Percentiles rank a stretch among this genome's conserved stretches.
These are phyloP conservation scores for Tauraco hartlaubi DNA, from an alignment of 2,797 vertebrate species.

Conservation along the genomic window DNA sequence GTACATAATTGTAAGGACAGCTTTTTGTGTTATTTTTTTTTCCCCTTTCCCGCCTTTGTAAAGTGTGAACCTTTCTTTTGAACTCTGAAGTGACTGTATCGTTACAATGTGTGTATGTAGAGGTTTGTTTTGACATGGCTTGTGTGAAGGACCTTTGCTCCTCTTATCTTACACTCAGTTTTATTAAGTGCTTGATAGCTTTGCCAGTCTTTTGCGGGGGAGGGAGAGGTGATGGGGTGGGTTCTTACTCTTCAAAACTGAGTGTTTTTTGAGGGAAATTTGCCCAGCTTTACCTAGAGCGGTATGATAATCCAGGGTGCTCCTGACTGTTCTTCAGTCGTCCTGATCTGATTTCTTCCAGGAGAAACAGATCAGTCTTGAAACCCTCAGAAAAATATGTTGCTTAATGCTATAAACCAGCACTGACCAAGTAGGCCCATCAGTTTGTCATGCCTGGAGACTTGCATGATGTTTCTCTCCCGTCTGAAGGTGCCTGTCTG, in stretches of 20 bases:
- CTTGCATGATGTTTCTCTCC: neutral
- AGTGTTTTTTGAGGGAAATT: neutral
- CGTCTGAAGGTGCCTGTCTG: neutral
- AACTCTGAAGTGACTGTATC: slow-evolving; percentile 38
- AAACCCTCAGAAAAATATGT: neutral
- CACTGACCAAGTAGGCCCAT: neutral
- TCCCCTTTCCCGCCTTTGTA: neutral
- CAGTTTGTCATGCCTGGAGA: neutral
- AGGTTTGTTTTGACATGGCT: slow-evolving; percentile 45
- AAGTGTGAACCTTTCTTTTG: slow-evolving; percentile 54
- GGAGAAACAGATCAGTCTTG: neutral
- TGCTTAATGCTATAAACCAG: neutral
- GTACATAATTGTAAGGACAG: slow-evolving; percentile 26
- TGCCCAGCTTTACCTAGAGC: slow-evolving; percentile 4
- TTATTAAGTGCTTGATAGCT: slow-evolving; percentile 40
- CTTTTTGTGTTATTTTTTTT: neutral
- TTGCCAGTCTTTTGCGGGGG: slow-evolving; percentile 14
- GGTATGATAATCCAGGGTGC: neutral
- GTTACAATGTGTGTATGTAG: slow-evolving; percentile 47
- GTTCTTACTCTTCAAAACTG: neutral
- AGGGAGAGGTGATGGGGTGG: slow-evolving; percentile 8
- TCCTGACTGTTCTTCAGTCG: neutral
- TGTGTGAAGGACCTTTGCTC: slow-evolving; percentile 37
- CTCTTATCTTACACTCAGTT: slow-evolving; percentile 40
- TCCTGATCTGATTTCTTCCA: neutral